Evolutionary conservation across 2,888 invertebrate genomes (phyloP).

Genomic region (Campoplex nolae): DNA sequence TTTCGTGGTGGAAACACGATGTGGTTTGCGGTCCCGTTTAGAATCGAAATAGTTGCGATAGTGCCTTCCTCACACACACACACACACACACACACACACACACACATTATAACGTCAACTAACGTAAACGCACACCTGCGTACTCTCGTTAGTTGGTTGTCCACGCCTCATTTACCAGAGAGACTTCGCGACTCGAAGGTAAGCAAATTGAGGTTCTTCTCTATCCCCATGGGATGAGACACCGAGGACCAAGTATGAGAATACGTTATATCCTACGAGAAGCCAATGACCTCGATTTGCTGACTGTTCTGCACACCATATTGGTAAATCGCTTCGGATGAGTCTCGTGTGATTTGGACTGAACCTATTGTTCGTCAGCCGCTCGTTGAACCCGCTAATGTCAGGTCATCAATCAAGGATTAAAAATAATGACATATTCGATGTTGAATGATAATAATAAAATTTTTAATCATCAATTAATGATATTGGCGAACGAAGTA

Average conservation of each 20-base stretch:
- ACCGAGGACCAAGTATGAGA: neutral
- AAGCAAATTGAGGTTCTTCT: slow-evolving; percentile 33
- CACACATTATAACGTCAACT: neutral
- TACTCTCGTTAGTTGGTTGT: slow-evolving; percentile 46
- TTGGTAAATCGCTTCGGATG: neutral
- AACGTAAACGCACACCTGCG: slow-evolving; percentile 8
- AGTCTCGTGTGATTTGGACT: slow-evolving; percentile 13
- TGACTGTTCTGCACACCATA: neutral
- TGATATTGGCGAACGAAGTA: neutral
- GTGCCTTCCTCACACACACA: slow-evolving; percentile 27
- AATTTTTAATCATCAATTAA: neutral
- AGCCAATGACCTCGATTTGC: slow-evolving; percentile 1
- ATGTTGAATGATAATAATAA: neutral
- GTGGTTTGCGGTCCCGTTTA: slow-evolving; percentile 72
- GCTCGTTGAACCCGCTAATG: neutral
- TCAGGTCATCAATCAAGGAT: neutral
- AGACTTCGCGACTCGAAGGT: slow-evolving; percentile 21
- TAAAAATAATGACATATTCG: no score
- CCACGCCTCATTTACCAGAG: slow-evolving; percentile 46
- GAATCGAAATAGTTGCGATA: slow-evolving; percentile 76
- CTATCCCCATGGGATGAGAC: slow-evolving; percentile 2
- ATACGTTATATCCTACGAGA: neutral
- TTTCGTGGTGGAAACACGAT: slow-evolving; percentile 52
- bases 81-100: neutral
- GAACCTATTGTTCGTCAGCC: neutral